Evolutionary conservation across 2,797 vertebrate genomes (phyloP).

Genomic region (Chloroceryle inda): DNA sequence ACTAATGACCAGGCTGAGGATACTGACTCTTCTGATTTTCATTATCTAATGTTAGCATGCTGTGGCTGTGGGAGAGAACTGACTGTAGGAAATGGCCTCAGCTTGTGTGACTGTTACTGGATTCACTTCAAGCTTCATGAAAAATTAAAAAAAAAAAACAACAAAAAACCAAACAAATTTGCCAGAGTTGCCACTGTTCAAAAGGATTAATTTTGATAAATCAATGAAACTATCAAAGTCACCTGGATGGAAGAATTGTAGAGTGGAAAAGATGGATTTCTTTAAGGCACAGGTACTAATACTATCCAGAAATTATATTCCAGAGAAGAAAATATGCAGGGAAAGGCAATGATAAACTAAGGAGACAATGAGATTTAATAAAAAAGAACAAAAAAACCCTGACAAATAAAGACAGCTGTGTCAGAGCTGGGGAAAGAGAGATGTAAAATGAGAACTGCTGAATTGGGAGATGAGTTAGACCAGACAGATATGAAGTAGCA

Average conservation of each 20-base stretch:
- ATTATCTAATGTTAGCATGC: neutral
- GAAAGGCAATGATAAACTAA: neutral
- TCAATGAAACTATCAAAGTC: neutral
- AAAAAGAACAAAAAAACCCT: neutral
- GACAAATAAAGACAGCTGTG: neutral
- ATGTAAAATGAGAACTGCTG: conserved; percentile 15
- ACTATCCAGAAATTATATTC: neutral
- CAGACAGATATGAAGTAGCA: neutral
- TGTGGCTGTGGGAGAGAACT: neutral
- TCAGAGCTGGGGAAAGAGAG: neutral
- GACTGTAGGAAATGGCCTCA: neutral
- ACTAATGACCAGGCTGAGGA: neutral
- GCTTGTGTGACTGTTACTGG: neutral
- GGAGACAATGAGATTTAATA: neutral
- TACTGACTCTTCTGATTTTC: neutral
- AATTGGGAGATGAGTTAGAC: neutral
- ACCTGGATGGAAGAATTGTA: neutral
- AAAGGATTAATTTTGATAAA: neutral
- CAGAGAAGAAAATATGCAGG: neutral
- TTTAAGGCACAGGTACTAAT: neutral
- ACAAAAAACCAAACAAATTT: no score
- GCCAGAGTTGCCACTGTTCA: neutral
- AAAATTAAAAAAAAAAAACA: neutral
- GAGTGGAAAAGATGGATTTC: neutral
- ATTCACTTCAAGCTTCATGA: neutral